A percentile compares a stretch with the other conserved stretches of the same genome.
These are phyloP conservation scores for Cherax quadricarinatus DNA, from an alignment of 1,140 invertebrate species.

Conservation along the genomic window DNA sequence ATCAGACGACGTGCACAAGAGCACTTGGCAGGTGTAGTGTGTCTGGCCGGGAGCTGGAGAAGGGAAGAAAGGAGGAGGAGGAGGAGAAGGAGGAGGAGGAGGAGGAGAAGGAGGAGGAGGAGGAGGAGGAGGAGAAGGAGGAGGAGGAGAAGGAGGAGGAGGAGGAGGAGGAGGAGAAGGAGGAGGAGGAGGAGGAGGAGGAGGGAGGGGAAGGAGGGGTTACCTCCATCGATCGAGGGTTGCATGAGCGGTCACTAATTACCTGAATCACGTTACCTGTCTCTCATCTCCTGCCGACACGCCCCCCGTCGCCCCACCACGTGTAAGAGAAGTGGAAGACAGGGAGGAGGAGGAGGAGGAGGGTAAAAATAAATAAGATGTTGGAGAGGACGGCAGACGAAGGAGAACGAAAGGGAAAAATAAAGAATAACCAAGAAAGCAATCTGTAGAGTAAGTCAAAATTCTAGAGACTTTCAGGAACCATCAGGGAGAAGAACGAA, in stretches of 20 bases:
- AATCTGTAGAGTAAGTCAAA: not conserved
- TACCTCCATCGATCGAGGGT: constrained; percentile 16
- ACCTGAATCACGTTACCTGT: constrained; percentile 26
- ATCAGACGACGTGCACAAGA: not conserved
- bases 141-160: not conserved
- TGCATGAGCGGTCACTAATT: constrained; percentile 32
- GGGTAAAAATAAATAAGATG: no score
- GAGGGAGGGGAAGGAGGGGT: no score
- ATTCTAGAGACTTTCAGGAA: not conserved
- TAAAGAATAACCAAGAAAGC: no score
- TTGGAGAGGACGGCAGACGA: no score
- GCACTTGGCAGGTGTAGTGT: not conserved
- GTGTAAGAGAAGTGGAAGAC: not conserved
- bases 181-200: not conserved
- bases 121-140: not conserved
- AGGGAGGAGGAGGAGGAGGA: no score
- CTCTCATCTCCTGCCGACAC: constrained; percentile 19
- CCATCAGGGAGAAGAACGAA: not conserved
- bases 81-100: not conserved
- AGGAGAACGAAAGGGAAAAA: no score
- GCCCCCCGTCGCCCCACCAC: not conserved
- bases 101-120: not conserved
- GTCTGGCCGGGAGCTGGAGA: not conserved
- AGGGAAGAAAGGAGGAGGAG: constrained; percentile 7
- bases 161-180: not conserved